Base-by-base conservation (phyloP, 2,888 invertebrate genomes). In the Drosophila helvetica region DNA sequence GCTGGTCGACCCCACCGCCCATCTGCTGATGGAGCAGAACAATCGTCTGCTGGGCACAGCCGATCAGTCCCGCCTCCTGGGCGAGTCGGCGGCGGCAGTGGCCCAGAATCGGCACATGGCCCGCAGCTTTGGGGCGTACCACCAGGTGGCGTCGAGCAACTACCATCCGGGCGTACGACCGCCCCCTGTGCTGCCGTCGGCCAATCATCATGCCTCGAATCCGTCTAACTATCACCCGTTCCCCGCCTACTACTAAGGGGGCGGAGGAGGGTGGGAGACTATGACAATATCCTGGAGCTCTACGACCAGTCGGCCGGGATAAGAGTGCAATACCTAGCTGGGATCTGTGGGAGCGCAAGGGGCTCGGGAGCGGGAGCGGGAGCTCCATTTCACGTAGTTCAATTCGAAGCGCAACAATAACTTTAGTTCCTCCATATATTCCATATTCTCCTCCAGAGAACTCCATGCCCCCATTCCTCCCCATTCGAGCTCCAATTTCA, bases 181-280 rank as follows among this genome's bases (percentile, higher is more conserved):
- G 15, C 90, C 91, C 10, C 91, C 91, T 4, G 91, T 92, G 3
- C 64, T 92, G 57, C 91, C 92, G 22, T 90, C 92, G 19, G 89
- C 91, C 22, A 92, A 92, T 81, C 92, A 92, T 79, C 92, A 92
- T 78, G 89, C 92, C 82, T 90, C 92, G 77, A 92, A 92, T 90
- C 92, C 92, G 69, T 91, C 92, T 51, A 92, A 92, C 57, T 92
- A 92, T 86, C 92, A 92, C 87, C 92, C 92, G 54, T 92, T 92
- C 68, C 91, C 92, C 22, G 91, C 92, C 17, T 92, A 92, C 78
- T 92, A 92, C 80, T 92, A 92, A 33, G 22, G 18, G 9, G 10
- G n/a, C 15, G 47, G 22, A 9, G 18, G 10, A 7, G 25, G 8
- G 10, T 1, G 2, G 12, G 3, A 12, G 33, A 33, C 33, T 15